Evolutionary conservation across 2,888 invertebrate genomes (phyloP), one percentile per base, ranked within the genome.

Genomic region (Watsonalla cultraria): DNA sequence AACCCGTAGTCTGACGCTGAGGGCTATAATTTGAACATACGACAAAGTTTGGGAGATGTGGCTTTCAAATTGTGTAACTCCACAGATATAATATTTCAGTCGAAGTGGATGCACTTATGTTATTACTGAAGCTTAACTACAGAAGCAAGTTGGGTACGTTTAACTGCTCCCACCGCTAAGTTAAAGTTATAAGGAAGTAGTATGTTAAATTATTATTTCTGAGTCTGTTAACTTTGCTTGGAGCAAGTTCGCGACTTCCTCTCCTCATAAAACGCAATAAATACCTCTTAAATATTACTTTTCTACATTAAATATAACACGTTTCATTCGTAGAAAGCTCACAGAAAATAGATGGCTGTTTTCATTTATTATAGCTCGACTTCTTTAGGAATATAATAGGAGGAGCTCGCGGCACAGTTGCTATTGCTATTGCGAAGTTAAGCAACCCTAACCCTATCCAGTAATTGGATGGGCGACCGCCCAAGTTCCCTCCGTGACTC

Each of bases 41-140:
- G 59, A 46, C 46, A 11, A 67, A 72, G 60, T 72, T 72, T 56
- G 57, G 56, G 60, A 54, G 53, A 56, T 53, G 60, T 54, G 57
- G 64, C 69, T 72, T 70, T 66, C 61, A 62, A 62, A 66, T 60
- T 61, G 53, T 33, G 59, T 55, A 66, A 70, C 68, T 68, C 62
- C 54, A 58, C 60, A 65, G 62, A 59, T 55, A 59, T 53, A 54
- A 49, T 37, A 49, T 15, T 37, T 49, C 60, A 46, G 54, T 48
- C 57, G 53, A 62, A 64, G 66, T 62, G 59, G 57, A 57, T 66
- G 67, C 73, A 71, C 69, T 72, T 72, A 72, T 70, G 69, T 65
- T 70, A 70, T 71, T 70, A 68, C 65, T 61, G 51, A 52, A 57
- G 64, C 61, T 72, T 68, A 68, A 60, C 56, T 59, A 55, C 50